Conservation (phyloP, 2,113 vertebrate species). For the Tragelaphus imberbis region DNA sequence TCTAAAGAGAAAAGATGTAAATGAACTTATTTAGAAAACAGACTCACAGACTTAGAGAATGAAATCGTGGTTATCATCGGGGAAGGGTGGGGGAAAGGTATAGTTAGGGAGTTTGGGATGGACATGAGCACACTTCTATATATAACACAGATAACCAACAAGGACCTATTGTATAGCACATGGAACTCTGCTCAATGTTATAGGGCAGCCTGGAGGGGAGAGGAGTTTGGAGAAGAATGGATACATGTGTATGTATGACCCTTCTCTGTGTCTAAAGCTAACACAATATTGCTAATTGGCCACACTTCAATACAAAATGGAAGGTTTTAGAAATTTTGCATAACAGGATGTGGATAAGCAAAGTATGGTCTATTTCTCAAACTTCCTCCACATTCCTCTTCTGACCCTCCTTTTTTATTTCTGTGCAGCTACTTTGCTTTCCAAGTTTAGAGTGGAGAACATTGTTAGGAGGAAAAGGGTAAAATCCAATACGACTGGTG, state of each 20-base stretch:
- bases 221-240: background rate
- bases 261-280: background rate
- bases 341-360: fast-evolving
- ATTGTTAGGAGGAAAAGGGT: background rate
- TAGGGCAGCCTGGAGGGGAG: background rate
- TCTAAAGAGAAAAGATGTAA: background rate
- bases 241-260: background rate
- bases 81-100: background rate
- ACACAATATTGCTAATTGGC: background rate
- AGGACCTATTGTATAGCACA: background rate
- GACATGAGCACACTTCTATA: background rate
- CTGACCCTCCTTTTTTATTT: background rate
- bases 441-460: background rate
- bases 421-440: background rate
- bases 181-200: background rate
- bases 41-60: background rate
- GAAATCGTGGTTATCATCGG: background rate
- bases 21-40: background rate
- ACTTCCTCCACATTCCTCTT: background rate
- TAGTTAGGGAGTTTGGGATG: background rate
- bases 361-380: fast-evolving
- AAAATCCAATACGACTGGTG: background rate
- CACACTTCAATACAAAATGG: background rate
- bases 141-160: background rate
- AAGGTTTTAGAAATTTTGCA: background rate